Evolutionary conservation across 1,140 invertebrate genomes (phyloP), one percentile per base, ranked within the genome.

Genomic region (Temnothorax longispinosus): DNA sequence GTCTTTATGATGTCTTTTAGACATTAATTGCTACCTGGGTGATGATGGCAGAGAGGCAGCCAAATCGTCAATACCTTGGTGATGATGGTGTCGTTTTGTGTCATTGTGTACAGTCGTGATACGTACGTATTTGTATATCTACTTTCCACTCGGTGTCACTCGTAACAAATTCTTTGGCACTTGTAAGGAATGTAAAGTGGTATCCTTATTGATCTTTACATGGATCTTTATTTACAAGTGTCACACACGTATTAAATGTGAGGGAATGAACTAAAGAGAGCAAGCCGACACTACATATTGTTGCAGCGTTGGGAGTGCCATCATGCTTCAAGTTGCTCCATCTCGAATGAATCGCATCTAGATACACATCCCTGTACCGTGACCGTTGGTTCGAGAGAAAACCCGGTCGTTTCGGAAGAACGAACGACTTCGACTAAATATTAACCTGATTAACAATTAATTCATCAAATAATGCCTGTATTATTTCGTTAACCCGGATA

Each of bases 1-100:
- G n/a, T n/a, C n/a, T n/a, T n/a, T n/a, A n/a, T n/a, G n/a, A n/a
- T n/a, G n/a, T n/a, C n/a, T n/a, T n/a, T n/a, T n/a, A n/a, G n/a
- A n/a, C n/a, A n/a, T n/a, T n/a, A n/a, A n/a, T n/a, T n/a, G n/a
- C n/a, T n/a, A n/a, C n/a, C n/a, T n/a, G n/a, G n/a, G n/a, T n/a
- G 18, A 52, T 47, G 18, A 38, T 38, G 18, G 6, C 5, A 65
- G 41, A 35, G n/a, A 6, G 10, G 13, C 32, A 5, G 8, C 4
- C n/a, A 21, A 13, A 67, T 67, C 35, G 32, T 50, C 11, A 67
- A 2, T 81, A 81, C 77, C 35, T 81, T 81, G 8, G 32, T n/a
- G 5, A 81, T 81, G 35, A 81, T 38, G 11, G 64, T 71, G 3
- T 56, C 47, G 1, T 2, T 32, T 13, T 38, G 77, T 21, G 64